Evolutionary conservation across 2,888 invertebrate genomes (phyloP).

Genomic region (Drosophila neotestacea): DNA sequence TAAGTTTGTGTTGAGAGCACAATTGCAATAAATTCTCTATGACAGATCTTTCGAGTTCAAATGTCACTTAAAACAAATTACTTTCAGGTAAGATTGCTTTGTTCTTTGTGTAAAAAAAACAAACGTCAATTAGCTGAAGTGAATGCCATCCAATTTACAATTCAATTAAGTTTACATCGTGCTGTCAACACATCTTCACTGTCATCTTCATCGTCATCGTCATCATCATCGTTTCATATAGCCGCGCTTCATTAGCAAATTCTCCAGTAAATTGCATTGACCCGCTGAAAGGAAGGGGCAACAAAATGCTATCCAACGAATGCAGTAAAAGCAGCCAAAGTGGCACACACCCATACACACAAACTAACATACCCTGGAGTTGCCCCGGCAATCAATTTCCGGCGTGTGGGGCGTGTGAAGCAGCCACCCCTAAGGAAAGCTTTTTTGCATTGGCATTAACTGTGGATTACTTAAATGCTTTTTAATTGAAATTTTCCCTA

Average conservation of each 20-base stretch:
- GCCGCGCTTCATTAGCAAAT: constrained; percentile 70
- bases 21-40: constrained; percentile 7
- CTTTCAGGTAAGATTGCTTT: constrained; percentile 17
- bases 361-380: constrained; percentile 1
- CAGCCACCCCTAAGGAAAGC: constrained; percentile 60
- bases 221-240: constrained; percentile 28
- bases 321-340: constrained; percentile 39
- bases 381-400: constrained; percentile 48
- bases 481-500: constrained; percentile 83
- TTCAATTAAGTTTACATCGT: constrained; percentile 71
- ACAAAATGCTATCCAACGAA: constrained; percentile 14
- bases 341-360: constrained; percentile 23
- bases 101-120: not conserved
- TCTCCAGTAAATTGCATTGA: constrained; percentile 71
- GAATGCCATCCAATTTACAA: constrained; percentile 67
- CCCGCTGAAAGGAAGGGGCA: constrained; percentile 47
- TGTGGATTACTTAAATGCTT: constrained; percentile 83
- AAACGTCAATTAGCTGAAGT: constrained; percentile 64
- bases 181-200: constrained; percentile 61
- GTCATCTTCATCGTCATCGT: constrained; percentile 1
- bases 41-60: not conserved
- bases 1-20: not conserved
- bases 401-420: constrained; percentile 50
- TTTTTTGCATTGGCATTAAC: constrained; percentile 70
- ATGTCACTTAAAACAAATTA: constrained; percentile 18